These are phyloP conservation scores for Stigmatopora argus DNA, from an alignment of 2,113 vertebrate genomes.

Conservation along the genomic window DNA sequence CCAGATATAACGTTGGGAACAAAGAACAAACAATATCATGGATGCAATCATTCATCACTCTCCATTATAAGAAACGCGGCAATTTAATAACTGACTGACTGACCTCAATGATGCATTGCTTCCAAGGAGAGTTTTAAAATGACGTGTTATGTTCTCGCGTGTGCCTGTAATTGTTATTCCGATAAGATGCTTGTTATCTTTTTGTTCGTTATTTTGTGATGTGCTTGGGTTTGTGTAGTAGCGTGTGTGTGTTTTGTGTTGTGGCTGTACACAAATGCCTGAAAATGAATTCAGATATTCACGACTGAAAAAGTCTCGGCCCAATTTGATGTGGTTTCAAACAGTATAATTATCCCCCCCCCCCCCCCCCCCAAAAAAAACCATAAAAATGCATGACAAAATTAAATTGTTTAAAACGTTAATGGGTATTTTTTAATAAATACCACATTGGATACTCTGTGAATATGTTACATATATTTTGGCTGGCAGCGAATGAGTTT, in stretches of 20 bases:
- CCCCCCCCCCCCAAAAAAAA: too few relatives aligned
- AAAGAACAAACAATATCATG: conserved; percentile 1
- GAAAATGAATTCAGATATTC: neutral
- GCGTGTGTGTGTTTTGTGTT: neutral
- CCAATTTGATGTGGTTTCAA: neutral
- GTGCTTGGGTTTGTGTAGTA: neutral
- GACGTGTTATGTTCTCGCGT: neutral
- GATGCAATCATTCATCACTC: conserved; percentile 8
- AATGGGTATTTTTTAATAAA: too few relatives aligned
- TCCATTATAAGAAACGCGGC: conserved; percentile 1
- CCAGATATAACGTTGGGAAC: neutral
- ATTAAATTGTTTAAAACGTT: neutral
- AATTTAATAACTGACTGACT: conserved; percentile 2
- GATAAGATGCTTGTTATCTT: neutral
- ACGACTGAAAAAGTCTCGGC: neutral
- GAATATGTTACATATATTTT: too few relatives aligned
- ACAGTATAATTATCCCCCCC: neutral
- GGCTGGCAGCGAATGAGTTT: too few relatives aligned
- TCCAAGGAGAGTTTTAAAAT: neutral
- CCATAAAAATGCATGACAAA: neutral
- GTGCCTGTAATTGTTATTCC: neutral
- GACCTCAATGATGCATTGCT: conserved; percentile 3
- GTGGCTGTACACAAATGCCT: too few relatives aligned
- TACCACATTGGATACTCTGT: too few relatives aligned
- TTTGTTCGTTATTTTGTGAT: neutral